phyloP scores from a whole-genome alignment of 2,113 vertebrate genomes.

The Eubucco bourcierii region DNA sequence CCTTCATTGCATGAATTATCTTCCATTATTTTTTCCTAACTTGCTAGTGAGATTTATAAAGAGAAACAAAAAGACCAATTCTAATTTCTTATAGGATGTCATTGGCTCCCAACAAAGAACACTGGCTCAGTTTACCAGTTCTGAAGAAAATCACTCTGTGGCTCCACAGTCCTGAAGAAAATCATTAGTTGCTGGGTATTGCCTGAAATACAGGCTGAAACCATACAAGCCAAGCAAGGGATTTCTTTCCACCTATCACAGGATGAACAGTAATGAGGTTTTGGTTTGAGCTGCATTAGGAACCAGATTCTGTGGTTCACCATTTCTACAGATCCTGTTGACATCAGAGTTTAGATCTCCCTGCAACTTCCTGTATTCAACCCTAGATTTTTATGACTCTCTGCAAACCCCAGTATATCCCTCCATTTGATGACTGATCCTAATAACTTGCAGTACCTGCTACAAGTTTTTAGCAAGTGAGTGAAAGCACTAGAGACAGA shows the following conservation, averaged over 20 bases:
- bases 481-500: not conserved
- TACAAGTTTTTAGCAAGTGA: not conserved
- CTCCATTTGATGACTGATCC: constrained; percentile 9
- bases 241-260: not conserved
- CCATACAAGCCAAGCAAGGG: not conserved
- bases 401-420: not conserved
- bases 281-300: not conserved
- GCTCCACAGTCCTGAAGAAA: not conserved
- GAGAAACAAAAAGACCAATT: not conserved
- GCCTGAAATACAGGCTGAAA: not conserved
- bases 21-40: not conserved
- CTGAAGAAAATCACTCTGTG: not conserved
- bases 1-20: not conserved
- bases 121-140: not conserved
- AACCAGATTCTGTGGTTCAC: not conserved
- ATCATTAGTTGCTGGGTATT: not conserved
- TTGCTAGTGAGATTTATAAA: not conserved
- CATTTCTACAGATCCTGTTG: not conserved
- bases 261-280: not conserved
- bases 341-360: not conserved
- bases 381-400: not conserved
- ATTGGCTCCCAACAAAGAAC: not conserved
- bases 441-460: not conserved
- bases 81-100: not conserved
- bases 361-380: not conserved